Evolutionary conservation across 2,888 invertebrate genomes (phyloP), one percentile per base, ranked within the genome.

Genomic region (Shargacucullia verbasci): DNA sequence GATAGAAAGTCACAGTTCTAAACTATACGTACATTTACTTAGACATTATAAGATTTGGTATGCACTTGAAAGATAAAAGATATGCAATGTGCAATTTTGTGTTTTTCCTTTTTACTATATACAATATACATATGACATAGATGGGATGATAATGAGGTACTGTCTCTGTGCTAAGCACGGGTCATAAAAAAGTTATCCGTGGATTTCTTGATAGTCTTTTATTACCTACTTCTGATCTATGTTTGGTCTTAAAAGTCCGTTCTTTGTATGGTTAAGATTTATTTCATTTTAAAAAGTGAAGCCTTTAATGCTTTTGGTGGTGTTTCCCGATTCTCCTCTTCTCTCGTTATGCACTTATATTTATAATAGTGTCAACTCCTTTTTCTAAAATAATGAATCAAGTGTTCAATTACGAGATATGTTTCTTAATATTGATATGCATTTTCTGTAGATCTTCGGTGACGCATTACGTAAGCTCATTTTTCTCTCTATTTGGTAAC

Each of bases 1-100:
- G 83, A 82, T 76, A 79, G 68, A 81, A 68, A 68, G 59, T 59
- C 61, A 62, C 60, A 10, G 52, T 60, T 70, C 63, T 70, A 70
- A 59, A 58, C 60, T 67, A 73, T 65, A 60, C 46, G 60, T 60
- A 61, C 38, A 67, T 47, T 49, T 58, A 73, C 60, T 57, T 67
- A 74, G 10, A 57, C 20, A 47, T 59, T 54, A 44, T 43, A 59
- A 68, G 55, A 56, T 58, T 65, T 59, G 60, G 54, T 77, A 68
- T 60, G 58, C 55, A 68, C 56, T 60, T 65, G 60, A 77, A 63
- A 61, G 47, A 58, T 61, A 3, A 66, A 59, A 61, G 56, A 52
- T 59, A 38, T 52, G 33, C 39, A 52, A 61, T 59, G 60, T 59
- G 55, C 72, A 64, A 74, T 67, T 54, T 69, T 71, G 55, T 61